Evolutionary conservation across 2,797 vertebrate genomes (phyloP), one percentile per base, ranked within the genome.

Genomic region (Octomys mimax): DNA sequence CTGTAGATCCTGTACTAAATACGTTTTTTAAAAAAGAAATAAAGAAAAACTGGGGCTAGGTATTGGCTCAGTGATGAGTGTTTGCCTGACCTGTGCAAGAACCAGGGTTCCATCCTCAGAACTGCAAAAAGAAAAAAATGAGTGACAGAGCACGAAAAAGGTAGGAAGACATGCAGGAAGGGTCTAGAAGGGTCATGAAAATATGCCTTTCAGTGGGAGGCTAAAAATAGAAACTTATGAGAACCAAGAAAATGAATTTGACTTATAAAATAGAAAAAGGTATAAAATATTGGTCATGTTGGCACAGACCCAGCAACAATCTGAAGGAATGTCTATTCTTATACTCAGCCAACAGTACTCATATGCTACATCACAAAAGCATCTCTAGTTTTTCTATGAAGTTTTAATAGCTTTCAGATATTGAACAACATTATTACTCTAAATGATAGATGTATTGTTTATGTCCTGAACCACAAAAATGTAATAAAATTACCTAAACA

Each of bases 381-480:
- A 42, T 18, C 14, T 33, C n/a, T 5, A 8, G 61, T 12, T 92
- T 75, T 49, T 62, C 73, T 62, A 39, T 70, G 4, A 78, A 73
- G 73, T 70, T 59, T 68, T 91, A 82, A 87, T 14, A 91, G 42
- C 75, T 49, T 62, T 59, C 54, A 83, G 79, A 46, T 31, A 42
- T 0, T 42, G 24, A 14, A 61, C 19, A 89, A 61, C 19, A 89
- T 54, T 87, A 95, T 90, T 94, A 54, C 21, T 62, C 75, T 80
- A 49, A 93, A 97, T 92, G 91, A 89, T 42, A 95, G 11, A 95
- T 95, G 70, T 78, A 95, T 80, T 52, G 73, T 57, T 71, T 46
- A 96, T 70, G 95, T 89, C 42, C 79, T 91, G 87, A 88, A 82
- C 62, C 39, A 78, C 0, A 0, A 78, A 93, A 39, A 80, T 61